Percentiles rank a stretch among this genome's conserved stretches.
Evolutionary conservation across 1,140 invertebrate genomes (phyloP).

Genomic region (Sinella curviseta): DNA sequence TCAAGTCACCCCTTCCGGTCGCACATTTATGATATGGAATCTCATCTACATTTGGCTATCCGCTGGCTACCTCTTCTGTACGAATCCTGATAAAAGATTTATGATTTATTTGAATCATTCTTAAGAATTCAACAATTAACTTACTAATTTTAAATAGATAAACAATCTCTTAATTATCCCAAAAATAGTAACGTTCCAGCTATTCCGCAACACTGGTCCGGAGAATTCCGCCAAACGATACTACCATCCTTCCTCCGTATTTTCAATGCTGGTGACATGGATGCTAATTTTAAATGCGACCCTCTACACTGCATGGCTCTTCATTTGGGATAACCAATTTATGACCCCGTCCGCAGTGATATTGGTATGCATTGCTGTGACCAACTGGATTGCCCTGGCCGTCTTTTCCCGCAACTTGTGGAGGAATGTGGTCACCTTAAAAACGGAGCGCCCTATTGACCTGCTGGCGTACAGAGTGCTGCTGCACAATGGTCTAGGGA

Average conservation of each 20-base stretch:
- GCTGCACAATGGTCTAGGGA: background rate
- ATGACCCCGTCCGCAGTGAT: background rate
- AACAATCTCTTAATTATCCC: background rate
- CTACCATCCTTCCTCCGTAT: background rate
- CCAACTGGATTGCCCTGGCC: background rate
- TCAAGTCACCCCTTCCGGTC: background rate
- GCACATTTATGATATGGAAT: conserved; percentile 1
- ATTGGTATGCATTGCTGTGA: background rate
- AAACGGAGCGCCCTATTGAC: background rate
- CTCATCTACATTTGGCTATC: background rate
- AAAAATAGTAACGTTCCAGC: background rate
- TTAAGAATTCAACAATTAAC: background rate
- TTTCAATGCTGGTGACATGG: background rate
- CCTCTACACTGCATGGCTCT: background rate
- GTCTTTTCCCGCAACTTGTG: background rate
- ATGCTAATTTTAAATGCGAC: background rate
- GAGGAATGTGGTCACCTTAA: background rate
- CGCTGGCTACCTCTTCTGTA: background rate
- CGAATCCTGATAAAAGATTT: background rate
- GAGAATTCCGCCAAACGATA: background rate
- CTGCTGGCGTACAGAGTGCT: background rate
- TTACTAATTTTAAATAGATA: background rate
- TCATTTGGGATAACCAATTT: conserved; percentile 2
- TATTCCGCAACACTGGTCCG: background rate
- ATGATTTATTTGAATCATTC: background rate